Evolutionary conservation across 2,888 invertebrate genomes (phyloP).

Genomic region (Hypolimnas misippus): DNA sequence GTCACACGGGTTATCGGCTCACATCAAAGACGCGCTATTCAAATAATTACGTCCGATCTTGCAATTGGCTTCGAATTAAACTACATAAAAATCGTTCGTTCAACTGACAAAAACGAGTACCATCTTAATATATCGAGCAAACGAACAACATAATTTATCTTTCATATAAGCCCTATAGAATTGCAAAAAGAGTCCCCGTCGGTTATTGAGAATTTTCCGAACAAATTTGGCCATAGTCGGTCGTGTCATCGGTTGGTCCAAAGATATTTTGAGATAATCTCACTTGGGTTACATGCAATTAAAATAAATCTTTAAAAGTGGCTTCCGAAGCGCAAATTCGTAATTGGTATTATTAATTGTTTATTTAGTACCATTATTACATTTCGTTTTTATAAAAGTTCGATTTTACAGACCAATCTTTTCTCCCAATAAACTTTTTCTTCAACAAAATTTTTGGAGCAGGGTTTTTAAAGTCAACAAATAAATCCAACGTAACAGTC

Average conservation of each 20-base stretch:
- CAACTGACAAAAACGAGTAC: slow-evolving; percentile 63
- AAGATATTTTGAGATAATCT: not conserved
- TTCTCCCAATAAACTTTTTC: slow-evolving; percentile 27
- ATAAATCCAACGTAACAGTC: slow-evolving; percentile 36
- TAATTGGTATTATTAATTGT: not conserved
- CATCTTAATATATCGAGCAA: slow-evolving; percentile 60
- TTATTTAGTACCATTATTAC: not conserved
- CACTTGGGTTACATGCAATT: not conserved
- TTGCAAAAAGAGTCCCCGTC: slow-evolving; percentile 29
- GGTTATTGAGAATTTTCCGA: slow-evolving; percentile 31
- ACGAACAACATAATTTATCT: slow-evolving; percentile 34
- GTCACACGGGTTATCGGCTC: slow-evolving; percentile 64
- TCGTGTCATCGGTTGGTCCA: slow-evolving; percentile 4
- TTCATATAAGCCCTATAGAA: slow-evolving; percentile 30
- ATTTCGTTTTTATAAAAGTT: not conserved
- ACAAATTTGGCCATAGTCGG: slow-evolving; percentile 25
- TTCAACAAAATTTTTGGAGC: not conserved
- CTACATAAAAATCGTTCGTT: slow-evolving; percentile 71
- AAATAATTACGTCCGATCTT: slow-evolving; percentile 79
- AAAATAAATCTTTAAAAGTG: slow-evolving; percentile 2
- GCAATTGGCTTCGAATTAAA: slow-evolving; percentile 71
- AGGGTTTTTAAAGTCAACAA: not conserved
- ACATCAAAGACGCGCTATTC: slow-evolving; percentile 76
- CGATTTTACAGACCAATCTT: not conserved
- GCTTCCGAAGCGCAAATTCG: not conserved